Evolutionary conservation across 2,888 invertebrate species (phyloP).

Genomic region (Pseudolycoriella hygida): DNA sequence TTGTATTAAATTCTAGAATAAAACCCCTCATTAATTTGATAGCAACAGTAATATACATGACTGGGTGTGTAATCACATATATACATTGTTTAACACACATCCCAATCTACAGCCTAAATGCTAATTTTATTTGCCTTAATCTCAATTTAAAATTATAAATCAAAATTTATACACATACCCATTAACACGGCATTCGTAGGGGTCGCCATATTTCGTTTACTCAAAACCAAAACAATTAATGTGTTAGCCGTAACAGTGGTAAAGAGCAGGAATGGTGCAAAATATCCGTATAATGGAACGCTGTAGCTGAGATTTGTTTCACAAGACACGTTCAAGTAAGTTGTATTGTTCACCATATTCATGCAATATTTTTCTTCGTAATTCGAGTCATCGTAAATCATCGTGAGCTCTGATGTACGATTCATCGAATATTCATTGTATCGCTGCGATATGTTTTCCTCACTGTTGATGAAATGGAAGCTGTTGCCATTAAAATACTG

Average conservation of each 20-base stretch:
- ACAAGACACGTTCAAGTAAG: slow-evolving; percentile 28
- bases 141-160: neutral
- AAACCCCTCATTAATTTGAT: too few species aligned
- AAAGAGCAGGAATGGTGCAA: slow-evolving; percentile 62
- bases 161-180: slow-evolving; percentile 27
- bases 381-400: too few species aligned
- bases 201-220: slow-evolving; percentile 74
- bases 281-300: slow-evolving; percentile 26
- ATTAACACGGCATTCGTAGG: slow-evolving; percentile 84
- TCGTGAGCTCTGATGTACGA: too few species aligned
- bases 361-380: slow-evolving; percentile 6
- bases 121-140: neutral
- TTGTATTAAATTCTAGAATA: too few species aligned
- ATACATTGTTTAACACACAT: too few species aligned
- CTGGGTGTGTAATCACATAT: too few species aligned
- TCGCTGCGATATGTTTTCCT: too few species aligned
- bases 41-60: too few species aligned
- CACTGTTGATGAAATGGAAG: too few species aligned
- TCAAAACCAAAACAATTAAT: slow-evolving; percentile 74
- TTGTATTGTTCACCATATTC: slow-evolving; percentile 14
- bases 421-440: too few species aligned
- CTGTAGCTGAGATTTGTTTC: slow-evolving; percentile 24
- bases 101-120: too few species aligned
- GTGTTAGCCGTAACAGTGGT: slow-evolving; percentile 84
- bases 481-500: too few species aligned